Percentiles rank a stretch among this genome's conserved stretches.
Conservation (phyloP, 2,888 invertebrate genomes). For the Zele albiditarsus region DNA sequence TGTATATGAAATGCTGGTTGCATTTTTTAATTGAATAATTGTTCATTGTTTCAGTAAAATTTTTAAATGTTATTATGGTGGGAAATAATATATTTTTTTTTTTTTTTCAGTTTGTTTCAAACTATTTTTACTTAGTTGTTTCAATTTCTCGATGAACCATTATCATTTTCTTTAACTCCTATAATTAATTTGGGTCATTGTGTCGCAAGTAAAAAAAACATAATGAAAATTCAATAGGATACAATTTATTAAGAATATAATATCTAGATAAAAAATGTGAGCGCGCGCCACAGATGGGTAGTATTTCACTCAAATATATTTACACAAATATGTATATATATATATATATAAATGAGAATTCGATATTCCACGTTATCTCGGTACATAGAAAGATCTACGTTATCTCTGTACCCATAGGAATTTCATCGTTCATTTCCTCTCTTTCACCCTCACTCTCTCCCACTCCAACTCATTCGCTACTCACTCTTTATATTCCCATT, state of each 20-base stretch:
- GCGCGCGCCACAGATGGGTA: constrained; percentile 49
- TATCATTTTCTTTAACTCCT: too few species aligned
- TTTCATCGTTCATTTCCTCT: neutral
- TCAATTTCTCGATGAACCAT: neutral
- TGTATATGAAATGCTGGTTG: neutral
- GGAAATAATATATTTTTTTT: too few species aligned
- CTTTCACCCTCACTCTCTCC: neutral
- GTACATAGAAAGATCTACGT: constrained; percentile 53
- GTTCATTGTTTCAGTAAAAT: too few species aligned
- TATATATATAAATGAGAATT: constrained; percentile 52
- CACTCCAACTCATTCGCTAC: neutral
- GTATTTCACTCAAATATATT: constrained; percentile 48
- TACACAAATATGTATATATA: constrained; percentile 37
- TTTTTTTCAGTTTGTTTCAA: too few species aligned
- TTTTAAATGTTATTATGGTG: too few species aligned
- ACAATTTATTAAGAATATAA: constrained; percentile 47
- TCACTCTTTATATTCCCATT: constrained; percentile 23
- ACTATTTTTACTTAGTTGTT: too few species aligned
- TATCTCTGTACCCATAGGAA: constrained; percentile 16
- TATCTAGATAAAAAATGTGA: constrained; percentile 48
- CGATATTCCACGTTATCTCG: constrained; percentile 60
- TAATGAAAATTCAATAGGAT: constrained; percentile 50
- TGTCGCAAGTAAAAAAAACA: too few species aligned
- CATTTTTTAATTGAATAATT: neutral
- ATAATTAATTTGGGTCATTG: too few species aligned